Base-by-base conservation (phyloP, 92 coral and sea anemone genomes). In the Virgularia gustaviana region DNA sequence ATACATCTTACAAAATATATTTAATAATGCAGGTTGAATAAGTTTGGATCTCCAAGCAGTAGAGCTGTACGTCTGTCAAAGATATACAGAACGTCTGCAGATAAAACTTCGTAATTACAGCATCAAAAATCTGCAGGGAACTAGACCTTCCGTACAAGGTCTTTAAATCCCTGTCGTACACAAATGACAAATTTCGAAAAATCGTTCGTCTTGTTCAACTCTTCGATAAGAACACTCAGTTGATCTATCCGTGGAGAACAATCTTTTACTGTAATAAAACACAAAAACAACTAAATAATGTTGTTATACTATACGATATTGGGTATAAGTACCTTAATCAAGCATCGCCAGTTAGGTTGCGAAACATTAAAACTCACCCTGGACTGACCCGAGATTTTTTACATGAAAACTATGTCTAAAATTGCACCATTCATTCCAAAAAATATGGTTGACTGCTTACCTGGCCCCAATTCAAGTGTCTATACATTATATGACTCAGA, bases 121-220 rank as follows among this genome's bases (percentile, higher is more conserved):
- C n/a, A 25, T 4, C 15, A 4, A 47, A 15, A 15, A 52, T 8
- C 3, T 22, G 28, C 28, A n/a, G n/a, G n/a, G 5, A 11, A 29
- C 41, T 45, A 66, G 28, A 15, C 60, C 25, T 66, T 66, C 43
- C 66, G 37, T 28, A 80, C 85, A 64, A 72, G 71, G 60, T 85
- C 86, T 54, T 85, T 94, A 64, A 94, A 94, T 64, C 73, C 84
- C 72, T 71, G 82, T 65, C 99, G 90, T 79, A 94, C 85, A 53
- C 78, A 68, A 41, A 78, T 72, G 19, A 87, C 96, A 85, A 94
- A 94, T 37, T 75, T 83, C 19, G 99, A 89, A 47, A 94, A 89
- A 70, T 94, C 86, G 57, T 87, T 86, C 36, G 90, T 89, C 36
- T 76, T 78, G 73, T 94, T 90, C 19, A 94, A 95, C 44, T 80